These are phyloP conservation scores for Squalus acanthias DNA, from an alignment of 2,797 vertebrate genomes.

Conservation along the genomic window DNA sequence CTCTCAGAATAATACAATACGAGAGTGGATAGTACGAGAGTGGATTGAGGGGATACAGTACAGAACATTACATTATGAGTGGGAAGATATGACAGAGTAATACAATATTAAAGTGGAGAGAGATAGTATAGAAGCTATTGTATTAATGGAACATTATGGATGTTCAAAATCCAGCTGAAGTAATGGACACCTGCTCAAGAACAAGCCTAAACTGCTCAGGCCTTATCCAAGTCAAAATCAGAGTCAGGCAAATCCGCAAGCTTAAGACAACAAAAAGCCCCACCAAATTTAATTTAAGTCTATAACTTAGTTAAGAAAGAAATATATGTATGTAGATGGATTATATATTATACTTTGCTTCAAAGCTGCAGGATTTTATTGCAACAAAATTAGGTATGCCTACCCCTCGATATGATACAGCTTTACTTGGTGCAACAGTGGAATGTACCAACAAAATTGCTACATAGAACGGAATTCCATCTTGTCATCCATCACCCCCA, in stretches of 20 bases:
- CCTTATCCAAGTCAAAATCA: not conserved
- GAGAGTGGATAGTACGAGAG: not conserved
- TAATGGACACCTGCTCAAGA: not conserved
- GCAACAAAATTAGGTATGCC: not conserved
- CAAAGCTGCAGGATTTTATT: not conserved
- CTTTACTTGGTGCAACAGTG: not conserved
- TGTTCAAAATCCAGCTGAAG: not conserved
- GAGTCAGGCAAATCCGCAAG: not conserved
- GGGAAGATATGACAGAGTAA: not conserved
- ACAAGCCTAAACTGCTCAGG: not conserved
- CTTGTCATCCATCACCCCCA: constrained; percentile 5
- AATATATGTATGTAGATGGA: not conserved
- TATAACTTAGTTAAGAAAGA: not conserved
- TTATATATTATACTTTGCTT: not conserved
- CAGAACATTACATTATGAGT: not conserved
- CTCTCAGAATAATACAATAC: not conserved
- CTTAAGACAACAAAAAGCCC: not conserved
- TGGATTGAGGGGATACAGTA: not conserved
- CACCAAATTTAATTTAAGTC: not conserved
- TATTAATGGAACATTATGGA: not conserved
- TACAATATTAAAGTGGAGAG: not conserved
- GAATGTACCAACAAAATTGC: not conserved
- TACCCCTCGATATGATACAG: not conserved
- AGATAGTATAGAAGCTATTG: not conserved
- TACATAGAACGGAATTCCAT: not conserved